Evolutionary conservation across 2,888 invertebrate genomes (phyloP).

Genomic region (Dioctria linearis): DNA sequence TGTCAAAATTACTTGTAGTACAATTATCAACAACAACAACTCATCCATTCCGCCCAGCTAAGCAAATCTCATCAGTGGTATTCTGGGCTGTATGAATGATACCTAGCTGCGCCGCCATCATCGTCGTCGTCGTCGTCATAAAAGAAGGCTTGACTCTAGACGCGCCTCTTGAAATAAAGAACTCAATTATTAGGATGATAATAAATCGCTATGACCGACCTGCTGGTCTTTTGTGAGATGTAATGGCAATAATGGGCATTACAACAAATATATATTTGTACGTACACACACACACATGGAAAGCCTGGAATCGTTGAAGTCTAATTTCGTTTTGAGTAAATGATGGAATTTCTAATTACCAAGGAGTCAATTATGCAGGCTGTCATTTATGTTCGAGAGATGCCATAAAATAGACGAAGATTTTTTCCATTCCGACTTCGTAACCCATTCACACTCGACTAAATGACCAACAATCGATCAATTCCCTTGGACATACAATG

Average conservation of each 20-base stretch:
- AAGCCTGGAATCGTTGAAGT: neutral
- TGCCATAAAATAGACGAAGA: neutral
- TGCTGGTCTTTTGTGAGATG: slow-evolving; percentile 30
- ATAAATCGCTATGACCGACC: slow-evolving; percentile 40
- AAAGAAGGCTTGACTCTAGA: neutral
- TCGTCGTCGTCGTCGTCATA: too few relatives aligned
- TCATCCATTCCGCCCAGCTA: neutral
- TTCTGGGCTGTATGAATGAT: slow-evolving; percentile 9
- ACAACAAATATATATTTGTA: too few relatives aligned
- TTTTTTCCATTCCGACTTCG: slow-evolving; percentile 11
- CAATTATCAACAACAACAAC: slow-evolving; percentile 13
- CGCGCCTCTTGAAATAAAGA: slow-evolving; percentile 41
- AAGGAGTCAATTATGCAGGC: slow-evolving; percentile 37
- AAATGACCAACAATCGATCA: slow-evolving; percentile 23
- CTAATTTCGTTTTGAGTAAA: slow-evolving; percentile 44
- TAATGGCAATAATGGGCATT: too few relatives aligned
- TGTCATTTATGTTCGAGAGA: slow-evolving; percentile 32
- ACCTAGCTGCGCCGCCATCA: neutral
- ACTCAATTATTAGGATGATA: slow-evolving; percentile 42
- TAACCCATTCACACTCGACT: slow-evolving; percentile 25
- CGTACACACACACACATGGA: neutral
- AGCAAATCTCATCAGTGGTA: slow-evolving; percentile 20
- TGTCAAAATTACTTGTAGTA: slow-evolving; percentile 15
- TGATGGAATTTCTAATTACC: slow-evolving; percentile 45
- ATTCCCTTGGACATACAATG: slow-evolving; percentile 24